A percentile compares a stretch with the other conserved stretches of the same genome.
phyloP scores from a whole-genome alignment of 2,797 vertebrate species.

The Rhynchotus rufescens region DNA sequence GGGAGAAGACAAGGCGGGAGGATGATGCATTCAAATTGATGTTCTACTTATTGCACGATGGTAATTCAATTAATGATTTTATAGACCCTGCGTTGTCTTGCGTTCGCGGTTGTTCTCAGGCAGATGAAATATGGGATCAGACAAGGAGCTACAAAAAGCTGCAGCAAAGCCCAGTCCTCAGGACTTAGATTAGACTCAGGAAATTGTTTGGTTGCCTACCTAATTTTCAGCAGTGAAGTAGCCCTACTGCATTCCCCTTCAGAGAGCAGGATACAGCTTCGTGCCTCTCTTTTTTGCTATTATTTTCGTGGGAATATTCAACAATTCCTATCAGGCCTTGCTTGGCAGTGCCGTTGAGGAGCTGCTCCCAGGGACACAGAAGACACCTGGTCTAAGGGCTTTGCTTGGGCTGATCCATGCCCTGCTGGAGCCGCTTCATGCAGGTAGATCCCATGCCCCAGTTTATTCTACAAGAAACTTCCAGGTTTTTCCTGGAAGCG shows the following conservation, averaged over 20 bases:
- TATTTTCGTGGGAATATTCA: not conserved
- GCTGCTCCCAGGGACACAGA: not conserved
- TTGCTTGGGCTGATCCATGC: not conserved
- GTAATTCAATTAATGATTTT: slow-evolving; percentile 81
- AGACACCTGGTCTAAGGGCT: accelerated
- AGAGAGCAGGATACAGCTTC: not conserved
- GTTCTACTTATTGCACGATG: slow-evolving; percentile 74
- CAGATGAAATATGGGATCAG: slow-evolving; percentile 76
- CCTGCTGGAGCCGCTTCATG: accelerated
- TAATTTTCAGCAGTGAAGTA: slow-evolving; percentile 45
- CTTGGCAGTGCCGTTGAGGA: not conserved
- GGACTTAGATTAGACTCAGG: slow-evolving; percentile 35
- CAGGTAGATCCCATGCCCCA: not conserved
- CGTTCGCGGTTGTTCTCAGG: slow-evolving; percentile 57
- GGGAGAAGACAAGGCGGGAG: slow-evolving; percentile 35
- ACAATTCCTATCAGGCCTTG: not conserved
- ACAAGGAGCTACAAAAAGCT: not conserved
- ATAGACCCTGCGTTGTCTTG: slow-evolving; percentile 61
- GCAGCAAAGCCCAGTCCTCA: slow-evolving; percentile 14
- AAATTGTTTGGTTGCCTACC: slow-evolving; percentile 56
- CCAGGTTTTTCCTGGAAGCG: not conserved
- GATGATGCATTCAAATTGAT: slow-evolving; percentile 76
- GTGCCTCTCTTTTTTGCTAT: not conserved
- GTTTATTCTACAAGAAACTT: not conserved
- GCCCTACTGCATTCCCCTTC: slow-evolving; percentile 7